Base-by-base conservation (phyloP, 2,797 vertebrate genomes). In the Holocentrus rufus region DNA sequence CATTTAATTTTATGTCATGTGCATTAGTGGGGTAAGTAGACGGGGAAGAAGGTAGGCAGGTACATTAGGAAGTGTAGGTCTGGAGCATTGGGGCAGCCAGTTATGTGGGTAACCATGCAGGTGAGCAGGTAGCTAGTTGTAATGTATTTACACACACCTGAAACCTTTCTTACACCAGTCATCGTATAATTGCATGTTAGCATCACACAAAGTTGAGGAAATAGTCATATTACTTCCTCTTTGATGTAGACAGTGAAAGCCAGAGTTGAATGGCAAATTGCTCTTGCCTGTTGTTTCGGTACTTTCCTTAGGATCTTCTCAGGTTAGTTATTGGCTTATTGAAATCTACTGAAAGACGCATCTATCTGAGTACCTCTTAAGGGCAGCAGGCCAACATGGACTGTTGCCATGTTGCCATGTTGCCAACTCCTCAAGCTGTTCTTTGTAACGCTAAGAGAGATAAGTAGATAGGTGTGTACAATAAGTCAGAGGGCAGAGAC, bases 271-370 rank as follows among this genome's bases (percentile, higher is more conserved):
- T 23, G 18, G 50, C 22, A 59, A 54, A 74, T 53, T 2, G 44
- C 72, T 15, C 44, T 52, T 52, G 27, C 31, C 34, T 80, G 47
- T 72, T 79, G 69, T 77, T 79, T 44, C 47, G 79, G 65, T 42
- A 1, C 62, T 63, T 75, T 62, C 23, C 42, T 60, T 39, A 50
- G 61, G 65, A 77, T 78, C 59, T 49, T 78, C 25, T 36, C 7
- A 5, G 31, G 2, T 34, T 1, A 39, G 77, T 83, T 76, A 85
- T 69, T 82, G 73, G 71, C 76, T 81, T 69, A 72, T 56, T 60
- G 9, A 83, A 83, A 85, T 80, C 60, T 56, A 77, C 10, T 76
- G 65, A 74, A 83, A 80, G 64, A 80, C 18, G 18, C 65, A 69
- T 79, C 59, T 73, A 75, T 47, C 47, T 72, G 69, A 85, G 69